phyloP scores from a whole-genome alignment of 2,888 invertebrate species.

The Patella pellucida region DNA sequence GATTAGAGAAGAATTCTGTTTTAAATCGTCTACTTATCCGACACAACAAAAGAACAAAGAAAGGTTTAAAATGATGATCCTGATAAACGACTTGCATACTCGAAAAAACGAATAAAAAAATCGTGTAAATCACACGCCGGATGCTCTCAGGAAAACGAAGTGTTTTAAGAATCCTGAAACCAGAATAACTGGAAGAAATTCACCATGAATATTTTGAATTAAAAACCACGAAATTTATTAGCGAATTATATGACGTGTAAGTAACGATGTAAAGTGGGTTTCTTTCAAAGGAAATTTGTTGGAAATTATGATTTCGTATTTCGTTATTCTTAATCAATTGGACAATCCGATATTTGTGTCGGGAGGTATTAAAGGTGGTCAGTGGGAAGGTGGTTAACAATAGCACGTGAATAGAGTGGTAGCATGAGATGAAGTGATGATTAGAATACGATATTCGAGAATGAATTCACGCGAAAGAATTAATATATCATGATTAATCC shows the following conservation, averaged over 20 bases:
- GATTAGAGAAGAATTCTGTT: too few relatives aligned
- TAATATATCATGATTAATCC: constrained; percentile 5
- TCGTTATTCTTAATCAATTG: neutral
- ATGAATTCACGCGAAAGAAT: neutral
- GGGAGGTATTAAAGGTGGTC: neutral
- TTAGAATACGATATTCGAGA: neutral
- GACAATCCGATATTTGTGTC: constrained; percentile 3
- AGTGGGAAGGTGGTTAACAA: neutral
- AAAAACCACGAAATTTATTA: constrained; percentile 3
- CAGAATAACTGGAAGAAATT: constrained; percentile 2
- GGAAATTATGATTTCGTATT: constrained; percentile 3
- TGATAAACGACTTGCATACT: constrained; percentile 3
- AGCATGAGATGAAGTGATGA: neutral
- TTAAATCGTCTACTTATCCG: too few relatives aligned
- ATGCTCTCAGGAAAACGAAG: neutral
- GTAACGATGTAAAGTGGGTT: neutral
- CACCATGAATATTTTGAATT: constrained; percentile 8
- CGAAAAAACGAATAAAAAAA: neutral
- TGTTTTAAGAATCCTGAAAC: neutral
- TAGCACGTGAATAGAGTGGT: neutral
- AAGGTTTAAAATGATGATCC: neutral
- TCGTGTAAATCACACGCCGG: neutral
- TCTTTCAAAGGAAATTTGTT: constrained; percentile 5
- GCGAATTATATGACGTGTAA: neutral
- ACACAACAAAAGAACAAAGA: neutral